A percentile compares a stretch with the other conserved stretches of the same genome.
Conservation (phyloP, 2,797 vertebrate genomes). For the Peromyscus nudipes region DNA sequence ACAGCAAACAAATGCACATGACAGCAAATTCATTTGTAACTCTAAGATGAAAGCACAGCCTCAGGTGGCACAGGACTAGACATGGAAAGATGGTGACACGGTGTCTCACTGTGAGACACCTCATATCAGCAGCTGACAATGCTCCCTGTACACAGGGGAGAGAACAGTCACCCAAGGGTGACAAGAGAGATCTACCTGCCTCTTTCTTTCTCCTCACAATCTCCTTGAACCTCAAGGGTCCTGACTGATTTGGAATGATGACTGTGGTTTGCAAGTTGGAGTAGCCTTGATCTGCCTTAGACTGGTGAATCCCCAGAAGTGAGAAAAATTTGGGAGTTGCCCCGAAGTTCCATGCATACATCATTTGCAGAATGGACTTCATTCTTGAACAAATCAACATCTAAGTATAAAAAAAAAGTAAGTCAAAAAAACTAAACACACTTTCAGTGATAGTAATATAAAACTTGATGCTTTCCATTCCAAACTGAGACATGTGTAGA, state of each 20-base stretch:
- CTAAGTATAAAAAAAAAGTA: neutral
- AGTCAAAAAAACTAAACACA: neutral
- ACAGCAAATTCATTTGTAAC: constrained; percentile 39
- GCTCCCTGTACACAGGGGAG: neutral
- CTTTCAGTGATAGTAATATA: constrained; percentile 16
- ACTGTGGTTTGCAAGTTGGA: neutral
- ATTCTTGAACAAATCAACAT: neutral
- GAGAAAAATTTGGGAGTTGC: neutral
- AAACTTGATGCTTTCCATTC: constrained; percentile 39
- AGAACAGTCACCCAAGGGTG: neutral
- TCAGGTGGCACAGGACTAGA: neutral
- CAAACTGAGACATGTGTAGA: constrained; percentile 49
- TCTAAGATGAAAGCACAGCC: neutral
- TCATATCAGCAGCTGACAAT: neutral
- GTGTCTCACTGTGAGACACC: neutral
- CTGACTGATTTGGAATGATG: neutral
- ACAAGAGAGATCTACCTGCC: neutral
- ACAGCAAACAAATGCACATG: neutral
- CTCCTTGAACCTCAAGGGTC: neutral
- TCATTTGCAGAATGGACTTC: constrained; percentile 15
- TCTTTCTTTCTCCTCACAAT: neutral
- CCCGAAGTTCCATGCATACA: neutral
- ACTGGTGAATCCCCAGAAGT: neutral
- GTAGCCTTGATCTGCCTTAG: neutral
- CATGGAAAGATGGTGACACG: neutral